Percentiles rank a stretch among this genome's conserved stretches.
Conservation (phyloP, 2,888 invertebrate species). For the Spicauda simplicius region DNA sequence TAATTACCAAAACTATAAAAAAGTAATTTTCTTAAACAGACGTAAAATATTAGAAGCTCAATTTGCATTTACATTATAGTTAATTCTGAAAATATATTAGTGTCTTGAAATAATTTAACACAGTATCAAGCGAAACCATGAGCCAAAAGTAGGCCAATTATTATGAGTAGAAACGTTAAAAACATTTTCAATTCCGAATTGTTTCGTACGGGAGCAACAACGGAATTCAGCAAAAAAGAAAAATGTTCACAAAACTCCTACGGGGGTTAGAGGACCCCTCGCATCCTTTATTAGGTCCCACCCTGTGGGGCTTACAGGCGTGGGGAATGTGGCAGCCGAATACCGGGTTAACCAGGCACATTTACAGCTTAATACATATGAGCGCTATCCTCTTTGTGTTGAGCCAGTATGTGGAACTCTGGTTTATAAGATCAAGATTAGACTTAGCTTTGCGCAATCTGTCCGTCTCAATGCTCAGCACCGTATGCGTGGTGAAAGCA, state of each 20-base stretch:
- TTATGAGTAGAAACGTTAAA: too few relatives aligned
- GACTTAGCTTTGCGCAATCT: conserved; percentile 65
- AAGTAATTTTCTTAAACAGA: too few relatives aligned
- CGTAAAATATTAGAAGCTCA: too few relatives aligned
- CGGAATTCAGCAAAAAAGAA: too few relatives aligned
- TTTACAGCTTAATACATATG: conserved; percentile 57
- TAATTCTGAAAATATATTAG: too few relatives aligned
- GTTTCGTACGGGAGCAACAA: too few relatives aligned
- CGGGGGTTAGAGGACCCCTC: conserved; percentile 49
- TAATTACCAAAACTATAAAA: not conserved
- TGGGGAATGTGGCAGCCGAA: conserved; percentile 65
- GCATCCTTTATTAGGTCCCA: conserved; percentile 61
- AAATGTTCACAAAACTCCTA: too few relatives aligned
- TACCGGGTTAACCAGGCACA: conserved; percentile 41
- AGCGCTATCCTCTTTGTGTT: conserved; percentile 59
- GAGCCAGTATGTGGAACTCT: conserved; percentile 69
- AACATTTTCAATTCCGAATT: too few relatives aligned
- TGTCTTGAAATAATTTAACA: too few relatives aligned
- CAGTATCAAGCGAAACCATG: too few relatives aligned
- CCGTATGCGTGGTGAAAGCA: conserved; percentile 66
- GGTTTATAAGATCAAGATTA: conserved; percentile 58
- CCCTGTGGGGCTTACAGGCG: conserved; percentile 54
- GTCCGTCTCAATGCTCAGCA: conserved; percentile 67
- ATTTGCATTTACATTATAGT: too few relatives aligned
- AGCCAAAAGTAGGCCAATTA: too few relatives aligned